Percentiles rank a stretch among this genome's conserved stretches.
phyloP scores from a whole-genome alignment of 2,113 vertebrate species.

The Cephalophus harveyi region DNA sequence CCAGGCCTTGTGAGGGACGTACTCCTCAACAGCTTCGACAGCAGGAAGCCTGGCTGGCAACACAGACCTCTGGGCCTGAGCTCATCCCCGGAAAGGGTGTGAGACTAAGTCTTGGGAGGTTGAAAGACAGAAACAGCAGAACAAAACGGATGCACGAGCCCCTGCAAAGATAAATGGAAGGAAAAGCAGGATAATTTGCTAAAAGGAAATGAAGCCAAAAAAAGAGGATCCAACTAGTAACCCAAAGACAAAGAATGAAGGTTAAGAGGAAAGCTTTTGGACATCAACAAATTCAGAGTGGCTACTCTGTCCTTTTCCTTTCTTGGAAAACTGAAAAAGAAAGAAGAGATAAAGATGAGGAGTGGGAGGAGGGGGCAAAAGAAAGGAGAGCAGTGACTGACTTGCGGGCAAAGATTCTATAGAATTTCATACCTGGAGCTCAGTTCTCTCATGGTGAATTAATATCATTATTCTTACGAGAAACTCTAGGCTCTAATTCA shows the following conservation, averaged over 20 bases:
- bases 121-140: neutral
- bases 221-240: neutral
- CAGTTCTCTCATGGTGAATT: neutral
- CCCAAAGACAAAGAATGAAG: neutral
- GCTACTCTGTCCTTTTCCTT: neutral
- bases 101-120: neutral
- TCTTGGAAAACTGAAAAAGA: neutral
- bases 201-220: neutral
- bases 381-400: neutral
- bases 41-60: neutral
- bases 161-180: neutral
- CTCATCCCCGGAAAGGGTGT: neutral
- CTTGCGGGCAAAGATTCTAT: rapidly evolving
- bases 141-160: neutral
- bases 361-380: neutral
- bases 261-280: neutral
- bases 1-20: neutral
- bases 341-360: neutral
- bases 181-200: neutral
- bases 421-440: neutral
- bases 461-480: neutral
- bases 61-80: neutral
- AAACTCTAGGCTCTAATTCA: neutral
- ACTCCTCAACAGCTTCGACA: too few species aligned
- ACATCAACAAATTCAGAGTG: neutral